Evolutionary conservation across 2,888 invertebrate genomes (phyloP).

Genomic region (Halictus quadricinctus): DNA sequence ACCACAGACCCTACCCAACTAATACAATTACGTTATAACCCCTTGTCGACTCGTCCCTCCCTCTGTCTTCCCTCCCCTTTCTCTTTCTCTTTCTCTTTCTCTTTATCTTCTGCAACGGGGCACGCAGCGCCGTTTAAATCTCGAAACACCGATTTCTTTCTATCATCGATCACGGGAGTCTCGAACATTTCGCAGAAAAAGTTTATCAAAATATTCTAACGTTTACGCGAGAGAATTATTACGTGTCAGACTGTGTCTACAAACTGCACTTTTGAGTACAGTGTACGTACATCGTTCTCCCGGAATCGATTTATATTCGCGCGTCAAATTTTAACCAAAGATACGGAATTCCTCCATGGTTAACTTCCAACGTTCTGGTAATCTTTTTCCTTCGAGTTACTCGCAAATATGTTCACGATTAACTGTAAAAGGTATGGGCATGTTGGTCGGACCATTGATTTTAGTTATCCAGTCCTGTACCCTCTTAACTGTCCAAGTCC

Average conservation of each 20-base stretch:
- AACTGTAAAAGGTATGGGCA: not conserved
- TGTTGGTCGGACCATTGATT: not conserved
- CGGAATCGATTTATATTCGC: not conserved
- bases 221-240: too few relatives aligned
- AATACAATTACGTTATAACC: slow-evolving; percentile 82
- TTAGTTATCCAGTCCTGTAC: not conserved
- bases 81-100: not conserved
- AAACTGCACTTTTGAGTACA: not conserved
- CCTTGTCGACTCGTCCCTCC: slow-evolving; percentile 74
- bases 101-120: not conserved
- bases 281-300: not conserved
- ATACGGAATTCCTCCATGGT: too few relatives aligned
- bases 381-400: not conserved
- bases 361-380: not conserved
- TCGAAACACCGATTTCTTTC: not conserved
- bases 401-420: not conserved
- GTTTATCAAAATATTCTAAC: too few relatives aligned
- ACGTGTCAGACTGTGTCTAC: too few relatives aligned
- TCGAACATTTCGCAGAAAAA: not conserved
- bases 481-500: too few relatives aligned
- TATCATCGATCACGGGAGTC: not conserved
- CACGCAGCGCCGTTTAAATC: not conserved
- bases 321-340: not conserved
- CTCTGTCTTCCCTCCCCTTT: slow-evolving; percentile 44
- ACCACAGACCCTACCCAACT: slow-evolving; percentile 74